These are phyloP conservation scores for Cheilosia soror DNA, from an alignment of 2,888 invertebrate species.

Conservation along the genomic window DNA sequence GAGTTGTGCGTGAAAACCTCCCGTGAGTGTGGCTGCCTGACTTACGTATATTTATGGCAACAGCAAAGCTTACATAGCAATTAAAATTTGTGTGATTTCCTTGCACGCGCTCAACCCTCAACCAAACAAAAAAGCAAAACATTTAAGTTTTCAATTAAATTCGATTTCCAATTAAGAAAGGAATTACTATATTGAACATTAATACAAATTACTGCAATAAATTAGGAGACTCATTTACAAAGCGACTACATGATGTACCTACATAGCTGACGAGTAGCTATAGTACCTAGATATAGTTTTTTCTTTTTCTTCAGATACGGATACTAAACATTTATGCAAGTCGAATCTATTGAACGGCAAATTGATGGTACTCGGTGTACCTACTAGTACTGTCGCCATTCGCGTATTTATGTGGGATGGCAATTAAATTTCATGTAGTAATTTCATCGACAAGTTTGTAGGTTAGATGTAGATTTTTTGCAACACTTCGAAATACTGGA, in stretches of 20 bases:
- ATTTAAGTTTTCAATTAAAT: conserved; percentile 60
- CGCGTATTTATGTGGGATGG: conserved; percentile 54
- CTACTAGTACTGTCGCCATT: conserved; percentile 48
- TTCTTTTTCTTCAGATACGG: neutral
- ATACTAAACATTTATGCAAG: conserved; percentile 26
- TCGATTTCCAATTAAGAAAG: conserved; percentile 70
- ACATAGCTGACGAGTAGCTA: conserved; percentile 28
- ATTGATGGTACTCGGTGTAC: conserved; percentile 28
- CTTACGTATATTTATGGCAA: conserved; percentile 37
- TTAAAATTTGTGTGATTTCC: conserved; percentile 62
- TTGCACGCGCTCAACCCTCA: conserved; percentile 17
- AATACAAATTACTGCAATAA: conserved; percentile 72
- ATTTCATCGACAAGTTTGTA: conserved; percentile 45
- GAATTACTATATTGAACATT: conserved; percentile 66
- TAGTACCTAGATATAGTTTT: conserved; percentile 10
- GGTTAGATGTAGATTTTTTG: conserved; percentile 16
- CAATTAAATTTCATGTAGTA: conserved; percentile 70
- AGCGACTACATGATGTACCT: conserved; percentile 56
- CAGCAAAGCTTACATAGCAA: conserved; percentile 58
- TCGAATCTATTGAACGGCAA: conserved; percentile 7
- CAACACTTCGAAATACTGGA: neutral
- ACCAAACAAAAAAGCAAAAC: conserved; percentile 15
- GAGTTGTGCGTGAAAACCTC: conserved; percentile 33
- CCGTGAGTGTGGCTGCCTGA: neutral
- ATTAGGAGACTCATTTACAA: conserved; percentile 63